phyloP scores from a whole-genome alignment of 2,113 vertebrate species.

The Myiozetetes cayanensis region DNA sequence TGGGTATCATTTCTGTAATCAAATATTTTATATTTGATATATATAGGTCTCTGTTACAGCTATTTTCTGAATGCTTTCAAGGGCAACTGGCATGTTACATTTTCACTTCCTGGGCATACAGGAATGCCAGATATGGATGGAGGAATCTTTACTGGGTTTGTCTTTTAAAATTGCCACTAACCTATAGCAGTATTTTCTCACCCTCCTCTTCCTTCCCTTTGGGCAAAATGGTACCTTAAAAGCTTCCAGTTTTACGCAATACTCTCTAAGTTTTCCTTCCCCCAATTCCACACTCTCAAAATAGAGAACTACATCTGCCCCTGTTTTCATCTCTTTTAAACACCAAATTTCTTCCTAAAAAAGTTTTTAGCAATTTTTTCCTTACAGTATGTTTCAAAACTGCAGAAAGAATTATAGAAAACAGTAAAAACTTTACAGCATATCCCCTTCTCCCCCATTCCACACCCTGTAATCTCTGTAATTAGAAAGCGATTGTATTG shows the following conservation, averaged over 20 bases:
- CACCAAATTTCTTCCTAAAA: background rate
- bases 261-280: background rate
- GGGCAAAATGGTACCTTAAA: background rate
- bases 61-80: background rate
- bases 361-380: background rate
- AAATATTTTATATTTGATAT: background rate
- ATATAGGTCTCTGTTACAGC: background rate
- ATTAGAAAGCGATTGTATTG: background rate
- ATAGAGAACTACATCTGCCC: background rate
- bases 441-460: background rate
- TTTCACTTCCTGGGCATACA: background rate
- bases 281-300: background rate
- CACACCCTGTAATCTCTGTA: background rate
- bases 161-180: background rate
- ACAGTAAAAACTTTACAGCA: background rate
- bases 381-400: slow-evolving; percentile 8
- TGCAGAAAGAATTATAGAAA: background rate
- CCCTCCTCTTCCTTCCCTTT: background rate
- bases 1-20: background rate
- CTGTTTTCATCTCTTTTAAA: background rate
- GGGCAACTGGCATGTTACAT: background rate
- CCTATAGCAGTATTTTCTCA: background rate
- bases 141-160: background rate
- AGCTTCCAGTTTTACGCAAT: background rate
- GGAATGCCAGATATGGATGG: background rate